A percentile compares a stretch with the other conserved stretches of the same genome.
Conservation (phyloP, 2,888 invertebrate genomes). For the Pseudanteris insignis region DNA sequence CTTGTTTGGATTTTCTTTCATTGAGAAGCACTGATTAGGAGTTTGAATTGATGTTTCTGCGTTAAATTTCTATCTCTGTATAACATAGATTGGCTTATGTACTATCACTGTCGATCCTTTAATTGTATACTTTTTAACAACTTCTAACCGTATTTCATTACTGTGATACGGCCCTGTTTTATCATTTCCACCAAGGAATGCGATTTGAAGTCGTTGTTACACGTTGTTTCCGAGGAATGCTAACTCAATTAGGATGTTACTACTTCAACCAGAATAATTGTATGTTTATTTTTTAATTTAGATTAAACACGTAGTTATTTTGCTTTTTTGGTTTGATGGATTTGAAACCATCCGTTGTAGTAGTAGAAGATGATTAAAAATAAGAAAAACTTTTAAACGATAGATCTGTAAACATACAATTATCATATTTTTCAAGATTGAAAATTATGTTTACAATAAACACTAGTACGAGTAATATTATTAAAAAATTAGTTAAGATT, state of each 20-base stretch:
- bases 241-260: slow-evolving; percentile 15
- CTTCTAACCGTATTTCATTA: slow-evolving; percentile 25
- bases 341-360: too few species aligned
- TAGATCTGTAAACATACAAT: too few species aligned
- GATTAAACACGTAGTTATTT: too few species aligned
- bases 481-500: slow-evolving; percentile 2
- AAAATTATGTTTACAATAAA: too few species aligned
- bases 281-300: too few species aligned
- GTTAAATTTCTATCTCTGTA: slow-evolving; percentile 51
- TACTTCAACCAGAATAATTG: not conserved
- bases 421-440: too few species aligned
- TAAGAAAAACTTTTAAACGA: too few species aligned
- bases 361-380: too few species aligned
- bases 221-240: slow-evolving; percentile 8
- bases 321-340: too few species aligned
- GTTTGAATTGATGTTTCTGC: slow-evolving; percentile 49
- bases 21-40: slow-evolving; percentile 48
- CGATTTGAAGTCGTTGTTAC: slow-evolving; percentile 23
- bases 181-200: slow-evolving; percentile 37
- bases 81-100: slow-evolving; percentile 52
- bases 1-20: slow-evolving; percentile 41
- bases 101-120: slow-evolving; percentile 48
- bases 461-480: too few species aligned
- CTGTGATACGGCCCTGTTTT: slow-evolving; percentile 28
- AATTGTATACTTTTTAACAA: slow-evolving; percentile 24